Conservation (phyloP, 2,888 invertebrate genomes). For the Phragmatobia fuliginosa region DNA sequence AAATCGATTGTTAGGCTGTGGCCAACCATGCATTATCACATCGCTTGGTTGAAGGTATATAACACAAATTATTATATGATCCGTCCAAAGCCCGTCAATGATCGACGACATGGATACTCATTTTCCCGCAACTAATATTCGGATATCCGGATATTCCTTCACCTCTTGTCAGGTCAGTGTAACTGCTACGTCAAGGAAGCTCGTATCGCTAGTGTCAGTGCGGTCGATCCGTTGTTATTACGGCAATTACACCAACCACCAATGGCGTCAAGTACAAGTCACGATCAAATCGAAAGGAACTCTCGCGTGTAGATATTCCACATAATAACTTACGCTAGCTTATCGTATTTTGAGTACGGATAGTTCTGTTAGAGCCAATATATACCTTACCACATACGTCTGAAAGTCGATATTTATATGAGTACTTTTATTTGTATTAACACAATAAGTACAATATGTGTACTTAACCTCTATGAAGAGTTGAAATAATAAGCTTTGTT, state of each 20-base stretch:
- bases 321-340: not conserved
- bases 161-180: not conserved
- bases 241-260: not conserved
- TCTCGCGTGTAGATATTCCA: not conserved
- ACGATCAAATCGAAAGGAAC: conserved; percentile 1
- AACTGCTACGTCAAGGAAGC: not conserved
- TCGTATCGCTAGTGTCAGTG: not conserved
- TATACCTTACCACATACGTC: not conserved
- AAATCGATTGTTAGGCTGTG: too few relatives aligned
- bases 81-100: not conserved
- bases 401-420: not conserved
- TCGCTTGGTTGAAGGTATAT: not conserved
- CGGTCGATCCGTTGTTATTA: not conserved
- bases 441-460: not conserved
- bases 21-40: not conserved
- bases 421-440: not conserved
- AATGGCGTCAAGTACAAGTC: not conserved
- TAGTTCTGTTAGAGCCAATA: not conserved
- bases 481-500: not conserved
- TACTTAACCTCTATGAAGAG: not conserved
- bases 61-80: not conserved
- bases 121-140: not conserved
- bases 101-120: not conserved
- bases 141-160: not conserved
- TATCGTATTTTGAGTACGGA: not conserved